Evolutionary conservation across 2,888 invertebrate species (phyloP).

Genomic region (Archips crataeganus): DNA sequence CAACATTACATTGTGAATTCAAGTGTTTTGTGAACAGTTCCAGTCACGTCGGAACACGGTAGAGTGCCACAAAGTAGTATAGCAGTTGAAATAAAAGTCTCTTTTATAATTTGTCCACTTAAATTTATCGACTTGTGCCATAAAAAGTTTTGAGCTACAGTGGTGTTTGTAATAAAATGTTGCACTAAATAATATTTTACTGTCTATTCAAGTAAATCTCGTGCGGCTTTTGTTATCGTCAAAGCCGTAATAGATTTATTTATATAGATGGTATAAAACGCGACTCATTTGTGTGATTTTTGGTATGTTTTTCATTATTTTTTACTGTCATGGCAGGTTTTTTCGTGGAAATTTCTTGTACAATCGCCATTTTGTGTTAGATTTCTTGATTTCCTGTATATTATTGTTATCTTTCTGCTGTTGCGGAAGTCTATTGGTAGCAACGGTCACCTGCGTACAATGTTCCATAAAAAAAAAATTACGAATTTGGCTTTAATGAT

Average conservation of each 20-base stretch:
- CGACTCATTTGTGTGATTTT: background rate
- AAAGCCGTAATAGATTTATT: conserved; percentile 75
- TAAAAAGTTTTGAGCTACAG: background rate
- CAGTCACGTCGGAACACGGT: conserved; percentile 16
- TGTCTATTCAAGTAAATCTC: conserved; percentile 80
- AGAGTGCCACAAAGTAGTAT: too few species aligned
- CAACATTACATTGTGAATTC: conserved; percentile 40
- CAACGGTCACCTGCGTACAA: too few species aligned
- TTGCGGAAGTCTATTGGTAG: background rate
- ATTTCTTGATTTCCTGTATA: too few species aligned
- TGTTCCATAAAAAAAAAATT: too few species aligned
- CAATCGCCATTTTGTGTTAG: background rate
- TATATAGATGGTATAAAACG: conserved; percentile 58
- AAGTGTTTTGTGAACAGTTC: background rate
- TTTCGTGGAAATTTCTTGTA: background rate
- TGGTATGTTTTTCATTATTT: background rate
- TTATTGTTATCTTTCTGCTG: background rate
- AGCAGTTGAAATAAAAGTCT: conserved; percentile 21
- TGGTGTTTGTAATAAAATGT: background rate
- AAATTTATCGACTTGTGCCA: background rate
- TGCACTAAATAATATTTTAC: conserved; percentile 44
- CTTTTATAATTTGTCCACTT: conserved; percentile 5
- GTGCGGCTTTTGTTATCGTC: conserved; percentile 70
- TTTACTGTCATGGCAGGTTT: background rate
- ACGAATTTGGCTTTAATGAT: too few species aligned